Conservation (phyloP, 2,113 vertebrate genomes). For the Sphaerodactylus townsendi region DNA sequence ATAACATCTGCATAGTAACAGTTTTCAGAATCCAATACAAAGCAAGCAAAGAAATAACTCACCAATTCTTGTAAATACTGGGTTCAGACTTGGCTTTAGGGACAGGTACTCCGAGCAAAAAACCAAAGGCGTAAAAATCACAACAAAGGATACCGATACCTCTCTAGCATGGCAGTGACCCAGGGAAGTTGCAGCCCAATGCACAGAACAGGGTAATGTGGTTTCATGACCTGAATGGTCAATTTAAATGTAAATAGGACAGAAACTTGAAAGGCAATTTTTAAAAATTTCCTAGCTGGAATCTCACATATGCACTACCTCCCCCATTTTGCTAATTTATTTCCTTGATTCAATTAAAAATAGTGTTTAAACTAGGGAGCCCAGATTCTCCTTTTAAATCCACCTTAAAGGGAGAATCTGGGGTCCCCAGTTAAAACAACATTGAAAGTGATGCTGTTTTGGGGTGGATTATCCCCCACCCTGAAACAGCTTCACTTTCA, state of each 20-base stretch:
- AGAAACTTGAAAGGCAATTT: no score
- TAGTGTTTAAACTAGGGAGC: no score
- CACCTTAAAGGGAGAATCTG: no score
- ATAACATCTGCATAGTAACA: accelerated
- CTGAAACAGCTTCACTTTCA: no score
- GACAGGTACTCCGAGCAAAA: not conserved
- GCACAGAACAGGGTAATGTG: not conserved
- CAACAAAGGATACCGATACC: accelerated
- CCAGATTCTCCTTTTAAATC: no score
- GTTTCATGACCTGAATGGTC: not conserved
- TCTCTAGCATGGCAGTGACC: accelerated
- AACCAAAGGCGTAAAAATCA: not conserved
- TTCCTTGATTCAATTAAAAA: no score
- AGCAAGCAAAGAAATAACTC: not conserved
- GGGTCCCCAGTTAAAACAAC: no score
- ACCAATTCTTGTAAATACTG: not conserved
- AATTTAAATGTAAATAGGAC: no score
- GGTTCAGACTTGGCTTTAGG: not conserved
- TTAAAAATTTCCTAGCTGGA: not conserved
- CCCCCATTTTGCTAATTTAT: no score
- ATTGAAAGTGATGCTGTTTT: no score
- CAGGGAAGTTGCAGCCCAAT: not conserved
- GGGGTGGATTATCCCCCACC: no score
- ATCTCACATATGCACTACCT: not conserved
- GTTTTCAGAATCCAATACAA: not conserved